Base-by-base conservation (phyloP, 2,888 invertebrate genomes). In the Drosophila ochracea region DNA sequence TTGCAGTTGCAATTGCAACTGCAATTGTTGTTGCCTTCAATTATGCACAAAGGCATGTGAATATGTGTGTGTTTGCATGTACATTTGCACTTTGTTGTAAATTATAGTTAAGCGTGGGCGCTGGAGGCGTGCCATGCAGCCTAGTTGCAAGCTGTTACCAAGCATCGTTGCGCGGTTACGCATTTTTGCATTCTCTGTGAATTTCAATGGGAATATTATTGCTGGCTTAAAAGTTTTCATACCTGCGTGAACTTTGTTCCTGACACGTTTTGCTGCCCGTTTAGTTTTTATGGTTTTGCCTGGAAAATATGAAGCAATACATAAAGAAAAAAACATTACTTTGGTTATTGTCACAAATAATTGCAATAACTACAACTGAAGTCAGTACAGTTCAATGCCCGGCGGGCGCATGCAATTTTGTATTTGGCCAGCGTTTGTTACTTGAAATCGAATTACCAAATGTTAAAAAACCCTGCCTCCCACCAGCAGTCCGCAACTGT, bases 361-460 rank as follows among this genome's bases (percentile, higher is more conserved):
- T 67, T 65, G 39, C 62, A 65, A 19, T 35, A 55, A 53, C 65
- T 43, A 43, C n/a, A 52, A 41, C 39, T 57, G 35, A 57, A 76
- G 52, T 52, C 73, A 49, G 55, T 35, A 43, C 64, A 70, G 90
- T 89, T 87, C 88, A 87, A 68, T 84, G 80, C 50, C 85, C 88
- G 50, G 35, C 55, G 37, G 63, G 68, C 70, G 50, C 72, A 55
- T 81, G 76, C 78, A 84, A 80, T 80, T 69, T 65, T 62, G 58
- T 60, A 41, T 72, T 74, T 75, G 64, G 50, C 43, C 73, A 61
- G 77, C 4, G 2, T 16, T 47, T 16, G 47, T 16, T 21, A 55
- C 66, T 67, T 61, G 70, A 86, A 89, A 82, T 85, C 85, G 76
- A 86, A 87, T 86, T 89, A 83, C 85, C 73, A 89, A 89, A 85